These are phyloP conservation scores for Charina bottae DNA, from an alignment of 2,113 vertebrate species.

Conservation along the genomic window DNA sequence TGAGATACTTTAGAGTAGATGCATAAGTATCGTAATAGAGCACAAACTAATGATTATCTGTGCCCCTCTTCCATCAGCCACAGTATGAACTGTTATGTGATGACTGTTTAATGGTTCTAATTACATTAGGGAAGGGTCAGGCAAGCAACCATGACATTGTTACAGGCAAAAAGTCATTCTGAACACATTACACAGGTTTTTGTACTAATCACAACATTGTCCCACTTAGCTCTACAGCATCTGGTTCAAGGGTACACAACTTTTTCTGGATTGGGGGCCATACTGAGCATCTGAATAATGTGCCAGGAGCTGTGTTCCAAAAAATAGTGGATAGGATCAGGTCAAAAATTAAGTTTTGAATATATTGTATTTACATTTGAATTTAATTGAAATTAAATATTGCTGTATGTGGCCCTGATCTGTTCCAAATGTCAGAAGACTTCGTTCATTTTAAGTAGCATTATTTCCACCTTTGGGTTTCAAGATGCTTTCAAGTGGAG, in stretches of 20 bases:
- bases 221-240: neutral
- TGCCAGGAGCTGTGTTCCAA: no score
- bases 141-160: neutral
- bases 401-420: no score
- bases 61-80: neutral
- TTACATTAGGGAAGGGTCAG: neutral
- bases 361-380: no score
- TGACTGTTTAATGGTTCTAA: neutral
- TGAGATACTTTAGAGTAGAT: no score
- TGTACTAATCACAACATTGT: no score
- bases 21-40: no score
- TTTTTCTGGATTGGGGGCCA: no score
- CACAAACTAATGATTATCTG: neutral
- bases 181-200: neutral
- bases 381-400: no score
- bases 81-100: neutral
- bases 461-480: neutral
- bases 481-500: neutral
- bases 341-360: no score
- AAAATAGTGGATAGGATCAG: no score
- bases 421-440: neutral
- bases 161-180: neutral
- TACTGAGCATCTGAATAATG: no score
- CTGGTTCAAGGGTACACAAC: no score
- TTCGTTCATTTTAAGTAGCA: neutral